These are phyloP conservation scores for Lasioglossum oenotherae DNA, from an alignment of 2,888 invertebrate species.

Conservation along the genomic window DNA sequence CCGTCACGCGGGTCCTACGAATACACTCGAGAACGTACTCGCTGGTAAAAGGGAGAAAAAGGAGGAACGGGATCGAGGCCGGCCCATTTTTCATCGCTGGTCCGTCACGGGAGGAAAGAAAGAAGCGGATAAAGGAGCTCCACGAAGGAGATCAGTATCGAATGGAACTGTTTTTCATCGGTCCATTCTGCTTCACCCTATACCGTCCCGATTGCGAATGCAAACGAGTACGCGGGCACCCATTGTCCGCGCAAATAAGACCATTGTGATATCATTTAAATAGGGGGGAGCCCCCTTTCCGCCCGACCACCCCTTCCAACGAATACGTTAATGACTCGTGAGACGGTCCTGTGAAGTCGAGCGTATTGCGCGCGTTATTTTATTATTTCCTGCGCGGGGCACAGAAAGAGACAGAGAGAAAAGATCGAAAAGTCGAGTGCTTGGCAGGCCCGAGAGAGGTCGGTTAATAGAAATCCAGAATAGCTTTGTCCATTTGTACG, in stretches of 20 bases:
- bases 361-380: slow-evolving; percentile 65
- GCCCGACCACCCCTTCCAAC: not conserved
- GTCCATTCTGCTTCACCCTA: slow-evolving; percentile 27
- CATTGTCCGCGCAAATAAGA: slow-evolving; percentile 63
- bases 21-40: slow-evolving; percentile 20
- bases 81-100: slow-evolving; percentile 11
- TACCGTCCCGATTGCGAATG: slow-evolving; percentile 27
- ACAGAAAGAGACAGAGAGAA: slow-evolving; percentile 8
- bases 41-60: slow-evolving; percentile 1
- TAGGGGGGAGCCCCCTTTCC: slow-evolving; percentile 14
- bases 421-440: slow-evolving; percentile 62
- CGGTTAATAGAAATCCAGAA: slow-evolving; percentile 67
- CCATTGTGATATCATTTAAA: slow-evolving; percentile 71
- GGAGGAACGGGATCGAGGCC: not conserved
- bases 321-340: slow-evolving; percentile 72
- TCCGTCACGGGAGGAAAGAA: not conserved
- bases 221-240: slow-evolving; percentile 41
- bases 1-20: slow-evolving; percentile 21
- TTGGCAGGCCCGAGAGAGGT: slow-evolving; percentile 29
- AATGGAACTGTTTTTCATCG: slow-evolving; percentile 41
- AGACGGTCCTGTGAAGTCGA: slow-evolving; percentile 60
- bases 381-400: slow-evolving; percentile 47
- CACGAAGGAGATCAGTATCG: slow-evolving; percentile 67
- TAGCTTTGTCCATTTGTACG: slow-evolving; percentile 63
- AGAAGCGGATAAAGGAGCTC: slow-evolving; percentile 38